A percentile compares a stretch with the other conserved stretches of the same genome.
These are phyloP conservation scores for Pseudochaenichthys georgianus DNA, from an alignment of 2,797 vertebrate species.

Conservation along the genomic window DNA sequence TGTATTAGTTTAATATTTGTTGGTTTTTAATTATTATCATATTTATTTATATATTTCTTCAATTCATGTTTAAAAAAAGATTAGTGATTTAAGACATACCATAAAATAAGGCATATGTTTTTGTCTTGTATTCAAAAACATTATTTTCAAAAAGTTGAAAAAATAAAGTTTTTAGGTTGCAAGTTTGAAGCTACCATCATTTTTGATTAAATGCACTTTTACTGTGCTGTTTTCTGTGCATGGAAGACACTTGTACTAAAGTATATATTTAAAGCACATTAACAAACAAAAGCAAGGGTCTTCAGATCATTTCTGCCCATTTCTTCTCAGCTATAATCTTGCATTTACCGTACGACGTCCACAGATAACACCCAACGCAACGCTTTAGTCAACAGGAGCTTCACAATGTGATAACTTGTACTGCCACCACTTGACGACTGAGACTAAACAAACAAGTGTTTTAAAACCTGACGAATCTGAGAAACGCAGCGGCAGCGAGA, in stretches of 20 bases:
- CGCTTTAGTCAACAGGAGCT: slow-evolving; percentile 1
- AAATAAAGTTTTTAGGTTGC: no score
- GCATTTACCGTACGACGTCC: neutral
- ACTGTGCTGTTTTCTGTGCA: neutral
- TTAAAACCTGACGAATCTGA: slow-evolving; percentile 32
- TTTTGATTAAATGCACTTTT: no score
- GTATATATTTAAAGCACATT: neutral
- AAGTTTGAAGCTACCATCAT: neutral
- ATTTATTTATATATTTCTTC: no score
- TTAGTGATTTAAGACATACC: no score
- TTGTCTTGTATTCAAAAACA: no score
- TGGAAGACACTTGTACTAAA: neutral
- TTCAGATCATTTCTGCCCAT: neutral
- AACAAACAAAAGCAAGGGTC: neutral
- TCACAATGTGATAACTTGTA: slow-evolving; percentile 21
- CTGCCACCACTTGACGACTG: neutral
- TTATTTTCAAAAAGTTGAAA: no score
- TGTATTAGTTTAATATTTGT: no score
- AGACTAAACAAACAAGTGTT: slow-evolving; percentile 48
- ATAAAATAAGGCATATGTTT: no score
- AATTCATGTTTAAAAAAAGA: no score
- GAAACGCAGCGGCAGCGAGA: neutral
- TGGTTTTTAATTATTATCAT: no score
- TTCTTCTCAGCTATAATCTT: neutral
- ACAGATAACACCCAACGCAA: slow-evolving; percentile 17